Conservation (phyloP, 1,140 invertebrate genomes). For the Andricus grossulariae region DNA sequence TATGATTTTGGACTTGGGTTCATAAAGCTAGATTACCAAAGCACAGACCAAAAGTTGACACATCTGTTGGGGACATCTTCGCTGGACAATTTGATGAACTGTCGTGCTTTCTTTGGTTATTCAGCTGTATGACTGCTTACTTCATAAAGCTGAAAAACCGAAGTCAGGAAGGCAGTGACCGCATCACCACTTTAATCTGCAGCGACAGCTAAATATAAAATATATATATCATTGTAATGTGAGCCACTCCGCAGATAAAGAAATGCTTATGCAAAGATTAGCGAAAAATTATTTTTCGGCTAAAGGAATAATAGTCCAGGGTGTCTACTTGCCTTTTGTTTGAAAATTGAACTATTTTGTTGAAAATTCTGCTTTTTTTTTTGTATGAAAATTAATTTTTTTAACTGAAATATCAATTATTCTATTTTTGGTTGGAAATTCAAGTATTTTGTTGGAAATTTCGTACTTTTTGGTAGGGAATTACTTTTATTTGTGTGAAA, state of each 20-base stretch:
- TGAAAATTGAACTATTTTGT: too few relatives aligned
- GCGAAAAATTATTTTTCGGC: background rate
- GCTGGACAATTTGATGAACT: slow-evolving; percentile 40
- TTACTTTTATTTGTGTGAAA: too few relatives aligned
- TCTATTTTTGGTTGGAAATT: too few relatives aligned
- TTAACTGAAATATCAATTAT: too few relatives aligned
- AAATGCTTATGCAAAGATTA: background rate
- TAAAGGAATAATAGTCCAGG: background rate
- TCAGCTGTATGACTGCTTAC: slow-evolving; percentile 92
- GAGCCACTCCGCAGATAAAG: slow-evolving; percentile 4
- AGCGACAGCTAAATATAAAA: slow-evolving; percentile 3
- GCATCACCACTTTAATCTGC: slow-evolving; percentile 37
- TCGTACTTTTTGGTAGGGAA: too few relatives aligned
- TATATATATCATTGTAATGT: background rate
- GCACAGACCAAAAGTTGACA: slow-evolving; percentile 68
- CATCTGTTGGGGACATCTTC: slow-evolving; percentile 29
- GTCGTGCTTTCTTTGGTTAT: slow-evolving; percentile 90
- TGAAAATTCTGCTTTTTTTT: too few relatives aligned
- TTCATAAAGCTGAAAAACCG: slow-evolving; percentile 97
- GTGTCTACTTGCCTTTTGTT: too few relatives aligned
- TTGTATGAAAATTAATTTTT: too few relatives aligned
- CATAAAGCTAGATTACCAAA: slow-evolving; percentile 81
- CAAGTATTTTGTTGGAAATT: too few relatives aligned
- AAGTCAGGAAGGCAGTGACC: slow-evolving; percentile 82
- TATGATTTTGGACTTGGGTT: slow-evolving; percentile 70